Conservation (phyloP, 2,113 vertebrate species). For the Dendrocopos noguchii region DNA sequence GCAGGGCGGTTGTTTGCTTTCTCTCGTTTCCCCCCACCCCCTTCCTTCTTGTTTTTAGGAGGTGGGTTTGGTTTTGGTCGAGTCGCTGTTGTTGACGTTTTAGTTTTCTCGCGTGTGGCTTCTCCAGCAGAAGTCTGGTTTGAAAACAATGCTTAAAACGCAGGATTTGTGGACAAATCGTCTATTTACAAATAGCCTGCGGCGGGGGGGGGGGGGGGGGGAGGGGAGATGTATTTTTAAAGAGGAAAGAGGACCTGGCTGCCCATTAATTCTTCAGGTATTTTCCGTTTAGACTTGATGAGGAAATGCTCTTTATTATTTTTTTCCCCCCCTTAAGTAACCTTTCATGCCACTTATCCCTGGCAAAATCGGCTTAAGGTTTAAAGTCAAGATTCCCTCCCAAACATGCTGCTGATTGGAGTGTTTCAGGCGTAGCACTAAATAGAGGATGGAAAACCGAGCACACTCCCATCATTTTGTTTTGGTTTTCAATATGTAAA, state of each 20-base stretch:
- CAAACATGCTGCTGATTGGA: neutral
- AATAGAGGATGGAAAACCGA: neutral
- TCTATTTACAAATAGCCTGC: neutral
- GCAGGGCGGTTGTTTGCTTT: neutral
- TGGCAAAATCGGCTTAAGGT: neutral
- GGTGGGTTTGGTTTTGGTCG: neutral
- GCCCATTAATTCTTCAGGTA: slow-evolving; percentile 4
- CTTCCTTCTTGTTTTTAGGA: neutral
- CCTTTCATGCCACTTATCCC: neutral
- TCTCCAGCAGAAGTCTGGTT: neutral
- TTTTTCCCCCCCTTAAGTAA: neutral
- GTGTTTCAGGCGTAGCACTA: neutral
- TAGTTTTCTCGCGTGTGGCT: slow-evolving; percentile 20
- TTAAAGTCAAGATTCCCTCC: neutral
- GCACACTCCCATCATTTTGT: neutral
- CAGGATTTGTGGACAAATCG: neutral
- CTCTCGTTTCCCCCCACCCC: accelerated
- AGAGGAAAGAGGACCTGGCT: neutral
- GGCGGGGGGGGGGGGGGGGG: no score
- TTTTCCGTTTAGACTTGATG: slow-evolving; percentile 8
- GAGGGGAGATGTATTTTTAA: neutral
- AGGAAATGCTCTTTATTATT: neutral
- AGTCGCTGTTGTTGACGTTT: slow-evolving; percentile 22
- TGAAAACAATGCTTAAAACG: neutral
- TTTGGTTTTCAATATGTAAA: neutral